A percentile compares a stretch with the other conserved stretches of the same genome.
Conservation (phyloP, 2,888 invertebrate genomes). For the Seira ritae region DNA sequence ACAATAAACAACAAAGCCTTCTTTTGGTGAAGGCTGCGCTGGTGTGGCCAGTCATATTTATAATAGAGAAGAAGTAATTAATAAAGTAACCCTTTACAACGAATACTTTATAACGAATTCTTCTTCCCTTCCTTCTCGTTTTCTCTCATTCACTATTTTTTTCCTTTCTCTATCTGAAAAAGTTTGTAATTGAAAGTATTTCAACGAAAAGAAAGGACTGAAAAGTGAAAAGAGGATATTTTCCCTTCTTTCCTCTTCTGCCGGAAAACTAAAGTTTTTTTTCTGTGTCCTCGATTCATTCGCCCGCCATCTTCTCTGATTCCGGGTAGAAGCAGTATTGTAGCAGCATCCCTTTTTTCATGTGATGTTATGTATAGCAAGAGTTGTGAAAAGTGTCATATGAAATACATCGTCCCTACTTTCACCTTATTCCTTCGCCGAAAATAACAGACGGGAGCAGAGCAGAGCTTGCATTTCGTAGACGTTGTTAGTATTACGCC, state of each 20-base stretch:
- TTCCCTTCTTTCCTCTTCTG: background rate
- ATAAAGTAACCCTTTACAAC: background rate
- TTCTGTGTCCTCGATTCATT: background rate
- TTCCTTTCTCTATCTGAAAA: background rate
- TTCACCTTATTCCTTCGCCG: no score
- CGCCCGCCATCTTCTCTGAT: no score
- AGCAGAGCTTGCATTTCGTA: no score
- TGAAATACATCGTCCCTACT: no score
- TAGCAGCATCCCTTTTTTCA: no score
- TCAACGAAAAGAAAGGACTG: background rate
- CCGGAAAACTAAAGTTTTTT: background rate
- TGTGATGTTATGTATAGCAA: no score
- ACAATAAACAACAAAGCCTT: conserved; percentile 5
- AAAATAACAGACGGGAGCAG: no score
- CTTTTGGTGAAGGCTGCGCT: background rate
- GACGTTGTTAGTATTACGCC: no score
- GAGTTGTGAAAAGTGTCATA: no score
- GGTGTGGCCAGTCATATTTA: background rate
- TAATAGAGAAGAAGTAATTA: conserved; percentile 4
- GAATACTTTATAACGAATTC: background rate
- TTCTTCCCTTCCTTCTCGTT: no score
- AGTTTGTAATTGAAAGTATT: conserved; percentile 1
- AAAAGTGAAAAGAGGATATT: conserved; percentile 6
- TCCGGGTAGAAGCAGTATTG: background rate
- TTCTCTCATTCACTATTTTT: background rate